Conservation (phyloP, 2,113 vertebrate species). For the Microcebus lehilahytsara region DNA sequence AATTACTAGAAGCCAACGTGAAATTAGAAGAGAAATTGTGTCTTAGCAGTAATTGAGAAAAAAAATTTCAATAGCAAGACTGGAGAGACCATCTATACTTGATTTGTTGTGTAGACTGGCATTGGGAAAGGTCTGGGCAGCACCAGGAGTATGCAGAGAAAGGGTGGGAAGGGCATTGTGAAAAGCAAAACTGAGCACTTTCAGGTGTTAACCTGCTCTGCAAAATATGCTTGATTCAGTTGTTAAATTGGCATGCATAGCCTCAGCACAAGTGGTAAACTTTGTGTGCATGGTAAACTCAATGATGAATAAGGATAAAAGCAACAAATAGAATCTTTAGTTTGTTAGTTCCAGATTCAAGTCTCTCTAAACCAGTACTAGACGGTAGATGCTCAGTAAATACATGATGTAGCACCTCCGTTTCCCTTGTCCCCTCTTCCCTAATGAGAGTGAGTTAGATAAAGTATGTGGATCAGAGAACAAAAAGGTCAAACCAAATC, state of each 20-base stretch:
- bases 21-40: slow-evolving; percentile 21
- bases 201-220: not conserved
- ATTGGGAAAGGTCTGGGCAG: not conserved
- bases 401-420: too few relatives aligned
- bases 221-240: not conserved
- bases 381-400: not conserved
- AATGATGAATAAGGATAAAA: not conserved
- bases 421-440: not conserved
- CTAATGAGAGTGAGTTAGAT: not conserved
- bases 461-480: not conserved
- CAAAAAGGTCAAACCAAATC: not conserved
- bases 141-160: not conserved
- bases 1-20: not conserved
- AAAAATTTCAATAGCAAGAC: not conserved
- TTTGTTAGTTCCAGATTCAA: not conserved
- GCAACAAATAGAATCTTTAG: not conserved
- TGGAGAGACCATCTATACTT: not conserved
- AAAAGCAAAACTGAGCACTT: not conserved
- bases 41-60: not conserved
- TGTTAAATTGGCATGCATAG: not conserved
- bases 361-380: not conserved
- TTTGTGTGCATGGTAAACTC: not conserved
- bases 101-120: not conserved
- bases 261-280: not conserved
- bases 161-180: not conserved